phyloP scores from a whole-genome alignment of 2,797 vertebrate genomes.

The Microcaecilia unicolor region DNA sequence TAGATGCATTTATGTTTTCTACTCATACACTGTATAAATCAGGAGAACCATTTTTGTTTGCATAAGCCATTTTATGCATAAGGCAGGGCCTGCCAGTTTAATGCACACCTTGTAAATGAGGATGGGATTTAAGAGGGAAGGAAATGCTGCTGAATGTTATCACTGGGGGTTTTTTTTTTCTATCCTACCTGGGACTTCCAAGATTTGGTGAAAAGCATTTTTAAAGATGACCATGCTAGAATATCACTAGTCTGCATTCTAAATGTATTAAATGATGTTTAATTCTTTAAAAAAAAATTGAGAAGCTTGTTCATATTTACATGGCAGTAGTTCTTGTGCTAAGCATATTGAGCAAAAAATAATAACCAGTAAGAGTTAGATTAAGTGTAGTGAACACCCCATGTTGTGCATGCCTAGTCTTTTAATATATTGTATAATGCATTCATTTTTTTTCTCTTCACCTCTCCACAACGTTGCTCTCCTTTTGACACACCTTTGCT shows the following conservation, averaged over 20 bases:
- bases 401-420: constrained; percentile 32
- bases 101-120: neutral
- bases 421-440: constrained; percentile 43
- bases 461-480: constrained; percentile 38
- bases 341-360: neutral
- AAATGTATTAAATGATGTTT: neutral
- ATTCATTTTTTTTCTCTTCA: constrained; percentile 49
- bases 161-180: neutral
- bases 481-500: constrained; percentile 50
- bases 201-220: neutral
- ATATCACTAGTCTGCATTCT: too few species aligned
- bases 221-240: too few species aligned
- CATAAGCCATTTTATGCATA: neutral
- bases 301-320: too few species aligned
- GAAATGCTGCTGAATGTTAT: too few species aligned
- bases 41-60: too few species aligned
- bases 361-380: neutral
- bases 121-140: neutral
- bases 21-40: too few species aligned
- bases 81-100: too few species aligned
- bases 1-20: constrained; percentile 17
- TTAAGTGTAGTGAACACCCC: constrained; percentile 7
- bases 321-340: too few species aligned
- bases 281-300: constrained; percentile 4
- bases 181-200: neutral